Base-by-base conservation (phyloP, 2,113 vertebrate genomes). In the Pterocles gutturalis region DNA sequence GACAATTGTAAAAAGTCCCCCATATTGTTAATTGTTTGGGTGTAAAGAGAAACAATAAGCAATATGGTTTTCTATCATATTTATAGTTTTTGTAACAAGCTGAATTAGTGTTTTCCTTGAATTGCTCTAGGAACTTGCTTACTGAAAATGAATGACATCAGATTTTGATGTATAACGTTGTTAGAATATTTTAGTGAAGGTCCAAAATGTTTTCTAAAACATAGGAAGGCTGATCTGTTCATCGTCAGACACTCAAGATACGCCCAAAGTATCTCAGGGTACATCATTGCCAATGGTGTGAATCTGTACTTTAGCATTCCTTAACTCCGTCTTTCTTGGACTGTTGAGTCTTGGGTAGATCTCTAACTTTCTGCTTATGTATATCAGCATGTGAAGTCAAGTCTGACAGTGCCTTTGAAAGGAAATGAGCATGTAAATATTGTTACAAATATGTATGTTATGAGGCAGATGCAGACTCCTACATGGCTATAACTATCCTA, bases 391-490 rank as follows among this genome's bases (percentile, higher is more conserved):
- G 62, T 1, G 2, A 64, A 92, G 43, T 70, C 17, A 48, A 77
- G n/a, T 58, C 24, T 95, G 75, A 83, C 83, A 36, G 6, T 70
- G 71, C 28, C 60, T 86, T 66, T 89, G 72, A 94, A 48, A 72
- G 31, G 73, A 84, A 94, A 93, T 43, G 7, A 89, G 17, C 21
- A 57, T 64, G 70, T 78, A 94, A 95, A 79, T 88, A 69, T 49
- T 8, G 34, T 91, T 78, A 71, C 53, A 67, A 71, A 51, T 78
- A 84, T 14, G 43, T 67, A 77, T 81, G 26, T 64, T 51, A 73
- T 48, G 61, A 92, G 46, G 55, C 91, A 92, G 89, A 60, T 84
- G 72, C 92, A 94, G 67, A 25, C 29, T 95, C 60, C 72, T 91
- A 48, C 38, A 15, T 22, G 43, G 43, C 43, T 91, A 12, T 78